Evolutionary conservation across 2,888 invertebrate genomes (phyloP), one percentile per base, ranked within the genome.

Genomic region (Machimus atricapillus): DNA sequence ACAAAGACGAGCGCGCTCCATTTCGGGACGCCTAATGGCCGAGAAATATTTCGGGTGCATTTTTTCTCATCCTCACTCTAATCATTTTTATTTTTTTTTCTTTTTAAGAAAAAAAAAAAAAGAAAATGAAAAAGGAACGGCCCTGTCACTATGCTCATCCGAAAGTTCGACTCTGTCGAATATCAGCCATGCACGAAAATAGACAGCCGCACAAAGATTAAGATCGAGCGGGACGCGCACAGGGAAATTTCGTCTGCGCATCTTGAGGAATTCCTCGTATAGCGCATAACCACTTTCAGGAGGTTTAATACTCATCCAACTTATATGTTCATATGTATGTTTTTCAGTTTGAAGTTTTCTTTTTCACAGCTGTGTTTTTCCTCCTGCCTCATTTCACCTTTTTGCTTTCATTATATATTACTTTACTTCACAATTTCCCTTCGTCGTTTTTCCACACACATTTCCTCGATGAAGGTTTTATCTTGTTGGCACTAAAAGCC

Each of bases 151-250:
- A n/a, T n/a, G 66, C 58, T 74, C 85, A 74, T 85, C 85, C 31
- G 27, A 66, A 85, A 85, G 85, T 85, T 85, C 85, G 85, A 74
- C 86, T 77, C 86, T 77, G 77, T 86, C 86, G 86, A 86, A 86
- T 86, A 86, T 86, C 77, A 86, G 77, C 77, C 52, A 86, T 86
- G 77, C 86, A 86, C 86, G 46, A 77, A 77, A 86, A 86, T 86
- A 86, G 86, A 76, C 76, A 77, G 76, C 66, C 86, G 77, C 52
- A 37, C 56, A 12, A 12, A 77, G 77, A 86, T 77, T 86, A 86
- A 86, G 56, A 86, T 86, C 74, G 58, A 77, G 46, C 56, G 76
- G 34, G 23, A 31, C 76, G 76, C 27, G 19, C 85, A 16, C 73
- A 74, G 43, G 73, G 46, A 85, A 66, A 85, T 85, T 85, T 74